These are phyloP conservation scores for Gouania willdenowi DNA, from an alignment of 2,797 vertebrate species.

Conservation along the genomic window DNA sequence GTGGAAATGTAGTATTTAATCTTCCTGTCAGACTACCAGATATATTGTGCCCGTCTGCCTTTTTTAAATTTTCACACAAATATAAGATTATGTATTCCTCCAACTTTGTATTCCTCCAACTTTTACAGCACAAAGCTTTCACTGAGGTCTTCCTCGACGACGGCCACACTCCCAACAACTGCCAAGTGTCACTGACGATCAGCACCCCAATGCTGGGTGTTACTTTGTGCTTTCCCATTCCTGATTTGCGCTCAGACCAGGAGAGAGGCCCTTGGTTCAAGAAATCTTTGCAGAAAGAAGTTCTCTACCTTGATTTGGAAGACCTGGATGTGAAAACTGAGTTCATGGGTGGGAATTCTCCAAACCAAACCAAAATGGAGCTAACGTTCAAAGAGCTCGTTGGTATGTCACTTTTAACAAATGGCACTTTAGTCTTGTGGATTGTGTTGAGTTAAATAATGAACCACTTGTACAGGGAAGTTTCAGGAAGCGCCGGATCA, in stretches of 20 bases:
- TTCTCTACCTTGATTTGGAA: constrained; percentile 84
- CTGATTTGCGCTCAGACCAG: constrained; percentile 94
- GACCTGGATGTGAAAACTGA: constrained; percentile 93
- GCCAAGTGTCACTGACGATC: constrained; percentile 83
- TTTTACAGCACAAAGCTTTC: constrained; percentile 91
- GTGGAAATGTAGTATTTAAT: too few relatives aligned
- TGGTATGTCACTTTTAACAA: constrained; percentile 69
- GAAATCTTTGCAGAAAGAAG: constrained; percentile 95
- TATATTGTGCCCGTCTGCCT: neutral
- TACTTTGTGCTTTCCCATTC: constrained; percentile 93
- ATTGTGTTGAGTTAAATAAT: too few relatives aligned
- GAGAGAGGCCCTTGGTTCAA: constrained; percentile 98
- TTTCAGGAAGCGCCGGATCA: constrained; percentile 86
- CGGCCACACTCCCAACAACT: constrained; percentile 84
- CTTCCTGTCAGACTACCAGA: too few relatives aligned
- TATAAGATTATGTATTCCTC: too few relatives aligned
- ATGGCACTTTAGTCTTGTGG: neutral
- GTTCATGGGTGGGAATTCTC: constrained; percentile 84
- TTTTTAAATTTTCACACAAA: too few relatives aligned
- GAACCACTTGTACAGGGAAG: constrained; percentile 69
- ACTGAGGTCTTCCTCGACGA: constrained; percentile 97
- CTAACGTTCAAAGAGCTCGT: constrained; percentile 90
- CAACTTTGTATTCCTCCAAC: too few relatives aligned
- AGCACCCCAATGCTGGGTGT: constrained; percentile 83
- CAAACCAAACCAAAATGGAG: constrained; percentile 92